Evolutionary conservation across 2,113 vertebrate species (phyloP), one percentile per base, ranked within the genome.

Genomic region (Ariopsis seemanni): DNA sequence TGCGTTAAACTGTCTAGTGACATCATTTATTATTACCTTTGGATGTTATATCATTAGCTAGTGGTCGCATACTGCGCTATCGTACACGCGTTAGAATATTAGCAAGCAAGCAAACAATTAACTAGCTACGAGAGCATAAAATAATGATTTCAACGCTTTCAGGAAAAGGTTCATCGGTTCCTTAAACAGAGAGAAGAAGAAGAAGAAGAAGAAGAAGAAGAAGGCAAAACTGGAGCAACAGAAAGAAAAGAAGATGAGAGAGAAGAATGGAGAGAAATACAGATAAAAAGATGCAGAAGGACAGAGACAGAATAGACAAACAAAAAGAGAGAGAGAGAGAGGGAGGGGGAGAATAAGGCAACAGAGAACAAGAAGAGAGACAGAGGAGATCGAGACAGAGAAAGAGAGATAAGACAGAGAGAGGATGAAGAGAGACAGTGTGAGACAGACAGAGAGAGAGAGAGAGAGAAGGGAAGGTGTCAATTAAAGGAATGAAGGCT

Each of bases 401-500:
- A 8, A 11, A 48, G 42, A 48, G 34, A 48, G 34, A 48, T 17
- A 7, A 48, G 42, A 50, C 18, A 22, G 42, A 72, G 22, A 53
- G 22, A 25, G 12, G 11, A n/a, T 10, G 27, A 9, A 67, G 65
- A 67, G n/a, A 71, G 14, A 71, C 6, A 42, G 0, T 1, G 7
- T 20, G 17, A 48, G 42, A 48, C 6, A 48, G 34, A 20, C 5
- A 50, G 18, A 65, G 62, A 69, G 65, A 69, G 65, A 72, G 30
- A 72, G 17, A 72, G 34, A 72, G 18, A 10, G 18, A 50, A 1
- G 93, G 95, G 94, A 96, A 97, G 96, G 97, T 97, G 97, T 97
- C 97, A 97, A 99, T 99, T 98, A 99, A 96, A 97, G 96, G 95
- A 96, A 99, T 98, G 96, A 98, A 95, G 94, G 94, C 93, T 89